phyloP scores from a whole-genome alignment of 2,888 invertebrate species.

The Linnaemya tessellans region DNA sequence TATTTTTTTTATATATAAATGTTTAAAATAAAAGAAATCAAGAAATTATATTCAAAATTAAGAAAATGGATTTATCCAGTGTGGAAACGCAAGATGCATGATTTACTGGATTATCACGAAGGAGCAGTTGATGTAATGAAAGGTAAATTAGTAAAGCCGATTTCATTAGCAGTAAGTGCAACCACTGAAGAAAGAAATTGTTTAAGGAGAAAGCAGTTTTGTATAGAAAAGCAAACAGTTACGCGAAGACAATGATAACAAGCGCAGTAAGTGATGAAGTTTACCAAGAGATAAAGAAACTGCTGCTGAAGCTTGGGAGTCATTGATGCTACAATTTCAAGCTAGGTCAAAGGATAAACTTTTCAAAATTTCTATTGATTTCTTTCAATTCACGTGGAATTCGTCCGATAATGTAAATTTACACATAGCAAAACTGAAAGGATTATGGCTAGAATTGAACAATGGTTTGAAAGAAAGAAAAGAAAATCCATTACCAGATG shows the following conservation, averaged over 20 bases:
- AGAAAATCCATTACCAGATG: constrained; percentile 73
- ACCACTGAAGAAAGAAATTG: too few relatives aligned
- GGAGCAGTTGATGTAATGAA: constrained; percentile 56
- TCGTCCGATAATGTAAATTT: constrained; percentile 75
- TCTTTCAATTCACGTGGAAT: constrained; percentile 77
- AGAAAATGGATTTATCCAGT: constrained; percentile 7
- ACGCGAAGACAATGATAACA: constrained; percentile 78
- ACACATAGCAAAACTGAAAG: constrained; percentile 74
- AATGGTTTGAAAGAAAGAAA: constrained; percentile 74
- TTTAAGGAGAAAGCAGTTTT: constrained; percentile 61
- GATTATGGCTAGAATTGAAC: constrained; percentile 75
- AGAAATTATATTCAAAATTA: neutral
- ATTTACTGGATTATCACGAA: constrained; percentile 69
- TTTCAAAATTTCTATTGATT: constrained; percentile 77
- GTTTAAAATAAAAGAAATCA: neutral
- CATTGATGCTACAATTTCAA: constrained; percentile 74
- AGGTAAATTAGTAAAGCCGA: neutral
- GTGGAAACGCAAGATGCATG: constrained; percentile 57
- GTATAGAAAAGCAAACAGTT: constrained; percentile 78
- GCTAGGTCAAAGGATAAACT: constrained; percentile 76
- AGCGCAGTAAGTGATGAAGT: constrained; percentile 65
- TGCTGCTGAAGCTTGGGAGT: constrained; percentile 77
- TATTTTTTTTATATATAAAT: neutral
- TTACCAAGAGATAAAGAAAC: constrained; percentile 77
- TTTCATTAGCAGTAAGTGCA: too few relatives aligned